phyloP scores from a whole-genome alignment of 1,140 invertebrate species.

The Papilio xuthus region DNA sequence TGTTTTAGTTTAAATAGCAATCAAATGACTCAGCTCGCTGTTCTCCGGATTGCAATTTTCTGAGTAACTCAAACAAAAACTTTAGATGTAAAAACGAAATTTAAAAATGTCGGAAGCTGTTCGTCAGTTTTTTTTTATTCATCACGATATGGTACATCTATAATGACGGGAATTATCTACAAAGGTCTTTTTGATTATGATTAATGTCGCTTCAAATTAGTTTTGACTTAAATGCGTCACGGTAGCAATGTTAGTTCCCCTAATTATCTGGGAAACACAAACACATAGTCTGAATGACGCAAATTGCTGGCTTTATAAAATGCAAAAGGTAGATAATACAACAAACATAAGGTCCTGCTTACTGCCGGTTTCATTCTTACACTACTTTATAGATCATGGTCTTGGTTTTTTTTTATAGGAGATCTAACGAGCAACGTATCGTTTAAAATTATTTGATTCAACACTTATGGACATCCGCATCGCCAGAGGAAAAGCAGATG shows the following conservation, averaged over 20 bases:
- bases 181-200: slow-evolving; percentile 21
- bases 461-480: too few relatives aligned
- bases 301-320: neutral
- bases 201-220: neutral
- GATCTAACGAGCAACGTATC: too few relatives aligned
- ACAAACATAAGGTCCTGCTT: neutral
- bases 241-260: neutral
- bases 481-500: too few relatives aligned
- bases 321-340: neutral
- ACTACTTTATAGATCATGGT: neutral
- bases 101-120: slow-evolving; percentile 30
- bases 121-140: slow-evolving; percentile 12
- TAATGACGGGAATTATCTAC: slow-evolving; percentile 6
- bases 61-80: slow-evolving; percentile 27
- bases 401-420: too few relatives aligned
- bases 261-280: neutral
- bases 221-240: slow-evolving; percentile 19
- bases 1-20: slow-evolving; percentile 35
- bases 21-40: slow-evolving; percentile 30
- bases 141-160: slow-evolving; percentile 23
- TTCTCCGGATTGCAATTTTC: slow-evolving; percentile 32
- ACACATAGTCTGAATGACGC: neutral
- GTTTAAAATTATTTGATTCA: too few relatives aligned
- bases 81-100: slow-evolving; percentile 26
- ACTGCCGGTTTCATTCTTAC: neutral